These are phyloP conservation scores for Coranthus polyacanthus DNA, from an alignment of 2,797 vertebrate genomes.

Conservation along the genomic window DNA sequence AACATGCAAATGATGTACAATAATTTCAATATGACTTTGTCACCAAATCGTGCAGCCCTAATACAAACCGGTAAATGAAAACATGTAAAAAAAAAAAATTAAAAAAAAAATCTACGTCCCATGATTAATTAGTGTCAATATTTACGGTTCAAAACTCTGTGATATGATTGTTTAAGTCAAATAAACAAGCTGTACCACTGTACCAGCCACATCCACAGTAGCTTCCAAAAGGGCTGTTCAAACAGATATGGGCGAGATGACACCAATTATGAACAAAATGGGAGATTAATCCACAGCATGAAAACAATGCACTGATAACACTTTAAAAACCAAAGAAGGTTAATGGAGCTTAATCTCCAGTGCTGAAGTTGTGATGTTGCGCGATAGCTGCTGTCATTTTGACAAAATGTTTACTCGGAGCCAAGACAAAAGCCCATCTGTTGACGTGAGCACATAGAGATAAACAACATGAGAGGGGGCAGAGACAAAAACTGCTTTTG, in stretches of 20 bases:
- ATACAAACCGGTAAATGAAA: not conserved
- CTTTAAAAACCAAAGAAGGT: constrained; percentile 54
- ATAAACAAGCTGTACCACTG: constrained; percentile 59
- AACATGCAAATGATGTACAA: too few species aligned
- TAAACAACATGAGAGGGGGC: constrained; percentile 34
- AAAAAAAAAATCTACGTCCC: too few species aligned
- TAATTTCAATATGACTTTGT: not conserved
- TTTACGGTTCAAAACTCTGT: constrained; percentile 50
- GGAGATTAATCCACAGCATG: constrained; percentile 55
- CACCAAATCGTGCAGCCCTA: not conserved
- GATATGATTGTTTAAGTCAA: constrained; percentile 40
- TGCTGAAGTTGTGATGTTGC: constrained; percentile 44
- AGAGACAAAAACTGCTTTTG: constrained; percentile 47
- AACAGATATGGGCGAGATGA: constrained; percentile 63
- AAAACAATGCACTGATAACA: constrained; percentile 64
- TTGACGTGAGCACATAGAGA: constrained; percentile 47
- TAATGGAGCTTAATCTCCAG: constrained; percentile 57
- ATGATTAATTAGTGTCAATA: constrained; percentile 1
- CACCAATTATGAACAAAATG: constrained; percentile 66
- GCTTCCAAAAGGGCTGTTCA: constrained; percentile 74
- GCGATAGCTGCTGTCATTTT: constrained; percentile 32
- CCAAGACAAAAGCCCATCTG: constrained; percentile 49
- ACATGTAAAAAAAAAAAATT: too few species aligned
- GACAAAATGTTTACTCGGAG: constrained; percentile 50
- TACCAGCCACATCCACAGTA: constrained; percentile 51